Percentiles rank a stretch among this genome's conserved stretches.
These are phyloP conservation scores for Rousettus leschenaultii DNA, from an alignment of 2,113 vertebrate genomes.

Conservation along the genomic window DNA sequence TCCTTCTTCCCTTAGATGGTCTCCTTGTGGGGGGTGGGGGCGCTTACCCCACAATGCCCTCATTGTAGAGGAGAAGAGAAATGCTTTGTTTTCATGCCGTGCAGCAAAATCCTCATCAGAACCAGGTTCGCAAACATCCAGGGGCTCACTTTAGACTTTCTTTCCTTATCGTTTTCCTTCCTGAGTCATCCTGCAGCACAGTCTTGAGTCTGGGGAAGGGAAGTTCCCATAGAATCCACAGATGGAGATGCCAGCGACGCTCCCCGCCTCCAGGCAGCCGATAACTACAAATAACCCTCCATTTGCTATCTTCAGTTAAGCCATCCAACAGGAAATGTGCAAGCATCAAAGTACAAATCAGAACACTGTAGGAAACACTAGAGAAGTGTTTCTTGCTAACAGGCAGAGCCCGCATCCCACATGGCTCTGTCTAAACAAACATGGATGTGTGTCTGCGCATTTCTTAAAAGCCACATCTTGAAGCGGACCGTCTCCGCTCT, in stretches of 20 bases:
- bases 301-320: neutral
- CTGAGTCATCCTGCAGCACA: neutral
- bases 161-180: neutral
- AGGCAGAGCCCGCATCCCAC: neutral
- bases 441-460: neutral
- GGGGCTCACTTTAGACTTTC: neutral
- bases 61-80: neutral
- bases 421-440: neutral
- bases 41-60: neutral
- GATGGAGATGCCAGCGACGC: neutral
- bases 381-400: neutral
- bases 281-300: neutral
- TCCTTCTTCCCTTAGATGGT: neutral
- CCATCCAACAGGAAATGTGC: neutral
- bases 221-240: neutral
- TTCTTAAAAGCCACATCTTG: neutral
- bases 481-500: neutral
- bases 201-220: neutral
- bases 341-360: neutral
- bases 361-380: neutral
- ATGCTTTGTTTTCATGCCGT: neutral
- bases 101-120: neutral
- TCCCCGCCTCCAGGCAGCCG: neutral
- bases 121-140: neutral
- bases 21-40: neutral